Evolutionary conservation across 2,888 invertebrate species (phyloP).

Genomic region (Carpatolechia fugitivella): DNA sequence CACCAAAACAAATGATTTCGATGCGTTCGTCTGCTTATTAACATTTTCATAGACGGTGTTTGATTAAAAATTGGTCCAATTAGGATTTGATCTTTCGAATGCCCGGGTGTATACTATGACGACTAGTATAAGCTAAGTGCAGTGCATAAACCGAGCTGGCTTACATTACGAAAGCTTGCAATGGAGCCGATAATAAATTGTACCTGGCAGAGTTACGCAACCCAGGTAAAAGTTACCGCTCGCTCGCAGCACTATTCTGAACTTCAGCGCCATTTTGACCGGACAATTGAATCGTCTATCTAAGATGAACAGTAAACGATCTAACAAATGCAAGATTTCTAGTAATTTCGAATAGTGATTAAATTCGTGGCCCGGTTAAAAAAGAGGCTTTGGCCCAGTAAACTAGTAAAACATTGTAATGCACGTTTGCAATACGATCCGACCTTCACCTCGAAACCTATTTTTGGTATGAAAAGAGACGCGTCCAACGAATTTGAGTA

Average conservation of each 20-base stretch:
- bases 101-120: slow-evolving; percentile 45
- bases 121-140: slow-evolving; percentile 44
- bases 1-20: too few species aligned
- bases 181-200: slow-evolving; percentile 72
- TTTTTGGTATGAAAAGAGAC: slow-evolving; percentile 53
- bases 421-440: slow-evolving; percentile 31
- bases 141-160: slow-evolving; percentile 53
- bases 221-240: slow-evolving; percentile 72
- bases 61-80: too few species aligned
- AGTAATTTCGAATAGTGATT: background rate
- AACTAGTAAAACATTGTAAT: slow-evolving; percentile 20
- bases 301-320: background rate
- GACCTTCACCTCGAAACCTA: slow-evolving; percentile 65
- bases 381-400: slow-evolving; percentile 6
- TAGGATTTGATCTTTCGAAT: slow-evolving; percentile 24
- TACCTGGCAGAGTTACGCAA: slow-evolving; percentile 68
- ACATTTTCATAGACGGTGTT: too few species aligned
- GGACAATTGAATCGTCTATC: slow-evolving; percentile 17
- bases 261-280: slow-evolving; percentile 48
- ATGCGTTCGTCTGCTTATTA: too few species aligned
- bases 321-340: background rate
- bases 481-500: slow-evolving; percentile 47
- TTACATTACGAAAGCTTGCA: slow-evolving; percentile 72
- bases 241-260: slow-evolving; percentile 61
- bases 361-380: slow-evolving; percentile 4